A percentile compares a stretch with the other conserved stretches of the same genome.
Conservation (phyloP, 1,140 invertebrate species). For the Heliconius hewitsoni region DNA sequence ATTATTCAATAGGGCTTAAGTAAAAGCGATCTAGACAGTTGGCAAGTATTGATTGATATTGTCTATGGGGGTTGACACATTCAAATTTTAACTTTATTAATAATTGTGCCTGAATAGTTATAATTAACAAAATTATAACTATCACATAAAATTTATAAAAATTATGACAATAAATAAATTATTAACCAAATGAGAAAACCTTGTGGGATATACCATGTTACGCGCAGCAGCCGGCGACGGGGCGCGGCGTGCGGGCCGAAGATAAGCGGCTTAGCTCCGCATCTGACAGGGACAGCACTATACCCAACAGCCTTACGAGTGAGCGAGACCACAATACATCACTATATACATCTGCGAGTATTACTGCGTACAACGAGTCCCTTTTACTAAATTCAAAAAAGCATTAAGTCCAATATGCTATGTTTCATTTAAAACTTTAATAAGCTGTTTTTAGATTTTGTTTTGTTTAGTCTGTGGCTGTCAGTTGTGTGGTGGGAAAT, state of each 20-base stretch:
- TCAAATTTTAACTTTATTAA: no score
- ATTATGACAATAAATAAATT: constrained; percentile 10
- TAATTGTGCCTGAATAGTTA: no score
- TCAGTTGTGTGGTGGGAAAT: constrained; percentile 47
- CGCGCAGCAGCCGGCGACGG: constrained; percentile 67
- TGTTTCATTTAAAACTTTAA: not conserved
- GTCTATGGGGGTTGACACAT: no score
- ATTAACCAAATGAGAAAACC: constrained; percentile 13
- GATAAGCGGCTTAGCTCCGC: constrained; percentile 80
- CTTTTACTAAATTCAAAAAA: constrained; percentile 35
- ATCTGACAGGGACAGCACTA: constrained; percentile 53
- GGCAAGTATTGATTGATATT: no score
- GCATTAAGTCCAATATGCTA: constrained; percentile 33
- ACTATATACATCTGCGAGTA: constrained; percentile 73
- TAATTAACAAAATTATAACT: no score
- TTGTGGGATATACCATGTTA: constrained; percentile 62
- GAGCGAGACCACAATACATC: constrained; percentile 59
- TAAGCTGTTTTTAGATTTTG: not conserved
- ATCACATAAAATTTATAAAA: not conserved
- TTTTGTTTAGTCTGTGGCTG: not conserved
- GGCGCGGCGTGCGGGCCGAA: constrained; percentile 72
- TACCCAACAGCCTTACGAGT: not conserved
- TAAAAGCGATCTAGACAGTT: no score
- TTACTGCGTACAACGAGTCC: constrained; percentile 59
- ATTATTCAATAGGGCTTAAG: no score